phyloP scores from a whole-genome alignment of 2,797 vertebrate species.

The Stomatorhinus walkeri region DNA sequence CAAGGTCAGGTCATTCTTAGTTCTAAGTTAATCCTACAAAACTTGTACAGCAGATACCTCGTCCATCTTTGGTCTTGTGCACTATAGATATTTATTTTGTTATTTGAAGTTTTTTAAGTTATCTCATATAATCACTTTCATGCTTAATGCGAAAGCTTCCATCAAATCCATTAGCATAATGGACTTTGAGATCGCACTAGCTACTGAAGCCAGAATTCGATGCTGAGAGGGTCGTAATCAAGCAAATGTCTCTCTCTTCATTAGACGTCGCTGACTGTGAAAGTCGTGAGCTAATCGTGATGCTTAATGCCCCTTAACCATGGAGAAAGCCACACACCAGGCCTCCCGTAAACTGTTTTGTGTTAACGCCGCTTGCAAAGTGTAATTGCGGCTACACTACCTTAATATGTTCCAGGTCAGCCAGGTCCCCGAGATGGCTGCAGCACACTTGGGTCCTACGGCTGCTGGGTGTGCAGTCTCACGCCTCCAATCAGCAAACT shows the following conservation, averaged over 20 bases:
- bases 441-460: no score
- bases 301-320: conserved; percentile 20
- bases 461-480: background rate
- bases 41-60: background rate
- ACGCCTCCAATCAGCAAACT: background rate
- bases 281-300: conserved; percentile 20
- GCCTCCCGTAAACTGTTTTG: background rate
- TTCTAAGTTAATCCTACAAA: background rate
- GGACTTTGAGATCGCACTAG: conserved; percentile 9
- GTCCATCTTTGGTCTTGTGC: background rate
- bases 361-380: background rate
- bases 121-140: conserved; percentile 1
- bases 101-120: background rate
- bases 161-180: conserved; percentile 17
- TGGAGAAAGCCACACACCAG: conserved; percentile 5
- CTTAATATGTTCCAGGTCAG: background rate
- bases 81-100: background rate
- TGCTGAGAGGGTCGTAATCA: conserved; percentile 20
- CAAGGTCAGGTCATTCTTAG: background rate
- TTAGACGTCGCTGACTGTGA: conserved; percentile 21
- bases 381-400: background rate
- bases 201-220: conserved; percentile 9
- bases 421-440: background rate
- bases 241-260: conserved; percentile 24
- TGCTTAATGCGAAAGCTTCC: background rate